phyloP scores from a whole-genome alignment of 2,888 invertebrate species.

The Peribatodes rhomboidaria region DNA sequence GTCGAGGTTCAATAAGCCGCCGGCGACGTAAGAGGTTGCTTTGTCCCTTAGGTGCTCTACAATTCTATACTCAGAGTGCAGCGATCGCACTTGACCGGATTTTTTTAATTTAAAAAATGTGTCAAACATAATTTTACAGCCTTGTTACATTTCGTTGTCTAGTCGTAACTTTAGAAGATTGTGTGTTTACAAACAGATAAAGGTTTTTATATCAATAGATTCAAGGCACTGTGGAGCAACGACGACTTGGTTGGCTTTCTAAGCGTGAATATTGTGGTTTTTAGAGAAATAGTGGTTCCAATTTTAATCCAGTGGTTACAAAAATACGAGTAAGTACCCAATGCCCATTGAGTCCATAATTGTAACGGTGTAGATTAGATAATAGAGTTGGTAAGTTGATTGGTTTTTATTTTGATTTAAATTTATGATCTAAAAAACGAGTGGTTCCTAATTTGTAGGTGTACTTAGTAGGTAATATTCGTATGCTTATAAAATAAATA shows the following conservation, averaged over 20 bases:
- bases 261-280: slow-evolving; percentile 16
- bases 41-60: too few species aligned
- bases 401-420: not conserved
- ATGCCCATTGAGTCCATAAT: not conserved
- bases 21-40: too few species aligned
- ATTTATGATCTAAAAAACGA: too few species aligned
- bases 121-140: slow-evolving; percentile 21
- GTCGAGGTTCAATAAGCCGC: too few species aligned
- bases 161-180: slow-evolving; percentile 17
- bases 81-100: slow-evolving; percentile 37
- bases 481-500: too few species aligned
- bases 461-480: too few species aligned
- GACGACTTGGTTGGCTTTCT: slow-evolving; percentile 23
- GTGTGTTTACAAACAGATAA: slow-evolving; percentile 16
- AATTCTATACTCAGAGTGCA: slow-evolving; percentile 15
- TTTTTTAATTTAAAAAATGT: slow-evolving; percentile 28
- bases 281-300: not conserved
- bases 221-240: slow-evolving; percentile 28
- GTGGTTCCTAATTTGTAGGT: too few species aligned
- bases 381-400: not conserved
- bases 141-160: slow-evolving; percentile 25
- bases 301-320: too few species aligned
- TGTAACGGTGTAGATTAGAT: not conserved
- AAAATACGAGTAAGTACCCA: too few species aligned
- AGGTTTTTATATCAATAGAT: slow-evolving; percentile 16